Conservation (phyloP, 2,113 vertebrate genomes). For the Leptocoma aspasia region DNA sequence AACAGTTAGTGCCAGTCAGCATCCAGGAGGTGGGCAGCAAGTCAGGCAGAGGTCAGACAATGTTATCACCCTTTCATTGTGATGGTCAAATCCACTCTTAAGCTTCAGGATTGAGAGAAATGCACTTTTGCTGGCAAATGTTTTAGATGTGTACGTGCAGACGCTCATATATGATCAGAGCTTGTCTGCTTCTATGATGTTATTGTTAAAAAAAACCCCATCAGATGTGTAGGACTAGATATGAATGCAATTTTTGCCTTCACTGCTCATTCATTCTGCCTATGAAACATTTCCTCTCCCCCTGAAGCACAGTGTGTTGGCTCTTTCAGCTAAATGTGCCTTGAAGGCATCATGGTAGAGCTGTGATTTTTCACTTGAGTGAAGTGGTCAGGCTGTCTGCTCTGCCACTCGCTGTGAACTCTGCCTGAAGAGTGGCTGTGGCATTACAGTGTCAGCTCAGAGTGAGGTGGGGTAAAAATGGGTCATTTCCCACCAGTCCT, state of each 20-base stretch:
- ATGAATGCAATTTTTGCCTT: conserved; percentile 25
- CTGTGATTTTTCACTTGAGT: neutral
- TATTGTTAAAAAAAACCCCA: neutral
- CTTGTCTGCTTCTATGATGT: conserved; percentile 13
- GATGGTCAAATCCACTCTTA: conserved; percentile 83
- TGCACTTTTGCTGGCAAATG: conserved; percentile 84
- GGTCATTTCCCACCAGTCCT: neutral
- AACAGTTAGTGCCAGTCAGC: conserved; percentile 64
- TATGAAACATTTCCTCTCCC: neutral
- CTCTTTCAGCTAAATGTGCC: neutral
- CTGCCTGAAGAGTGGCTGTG: neutral
- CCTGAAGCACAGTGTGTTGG: neutral
- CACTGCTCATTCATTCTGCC: neutral
- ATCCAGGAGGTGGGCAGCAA: conserved; percentile 65
- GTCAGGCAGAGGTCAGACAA: conserved; percentile 85
- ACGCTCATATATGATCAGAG: conserved; percentile 53
- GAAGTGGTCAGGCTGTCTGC: neutral
- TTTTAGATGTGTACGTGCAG: conserved; percentile 64
- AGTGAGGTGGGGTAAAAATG: neutral
- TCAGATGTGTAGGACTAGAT: conserved; percentile 15
- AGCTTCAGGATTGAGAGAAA: conserved; percentile 85
- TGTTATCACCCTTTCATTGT: conserved; percentile 82
- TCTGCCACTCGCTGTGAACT: neutral
- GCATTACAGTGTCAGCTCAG: neutral
- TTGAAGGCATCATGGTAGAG: neutral